phyloP scores from a whole-genome alignment of 1,140 invertebrate species.

The Ptiloglossa arizonensis region DNA sequence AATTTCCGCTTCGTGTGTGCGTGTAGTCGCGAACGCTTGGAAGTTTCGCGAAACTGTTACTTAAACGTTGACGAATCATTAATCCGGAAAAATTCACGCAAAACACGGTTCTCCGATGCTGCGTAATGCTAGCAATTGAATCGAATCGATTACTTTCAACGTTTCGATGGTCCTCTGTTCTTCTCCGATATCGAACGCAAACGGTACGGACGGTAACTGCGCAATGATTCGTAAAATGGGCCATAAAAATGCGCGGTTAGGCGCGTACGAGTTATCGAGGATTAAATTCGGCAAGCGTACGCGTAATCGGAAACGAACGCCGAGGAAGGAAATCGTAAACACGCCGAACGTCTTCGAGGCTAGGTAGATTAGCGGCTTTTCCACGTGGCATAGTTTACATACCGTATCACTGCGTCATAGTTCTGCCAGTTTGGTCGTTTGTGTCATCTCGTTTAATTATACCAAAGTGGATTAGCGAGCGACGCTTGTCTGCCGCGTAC shows the following conservation, averaged over 20 bases:
- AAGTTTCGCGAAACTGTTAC: not conserved
- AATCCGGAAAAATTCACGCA: not conserved
- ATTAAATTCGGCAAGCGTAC: not conserved
- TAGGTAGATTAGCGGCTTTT: slow-evolving; percentile 17
- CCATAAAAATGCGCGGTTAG: not conserved
- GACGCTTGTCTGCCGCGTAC: not conserved
- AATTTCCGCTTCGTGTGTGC: slow-evolving; percentile 12
- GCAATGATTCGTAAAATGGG: not conserved
- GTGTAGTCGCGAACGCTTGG: not conserved
- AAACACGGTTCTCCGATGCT: not conserved
- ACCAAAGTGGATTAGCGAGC: slow-evolving; percentile 40
- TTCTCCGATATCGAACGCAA: too few relatives aligned
- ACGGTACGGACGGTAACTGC: not conserved
- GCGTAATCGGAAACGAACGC: not conserved
- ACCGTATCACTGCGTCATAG: slow-evolving; percentile 19
- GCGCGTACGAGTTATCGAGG: not conserved
- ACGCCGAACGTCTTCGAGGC: not conserved
- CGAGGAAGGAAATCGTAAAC: slow-evolving; percentile 24
- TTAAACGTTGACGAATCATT: not conserved
- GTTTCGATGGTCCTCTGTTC: too few relatives aligned
- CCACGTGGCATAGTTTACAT: slow-evolving; percentile 54
- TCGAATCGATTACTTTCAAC: too few relatives aligned
- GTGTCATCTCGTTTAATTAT: slow-evolving; percentile 47
- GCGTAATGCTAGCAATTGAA: not conserved
- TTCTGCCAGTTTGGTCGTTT: not conserved